phyloP scores from a whole-genome alignment of 2,888 invertebrate genomes.

The Drosophila seclusa region DNA sequence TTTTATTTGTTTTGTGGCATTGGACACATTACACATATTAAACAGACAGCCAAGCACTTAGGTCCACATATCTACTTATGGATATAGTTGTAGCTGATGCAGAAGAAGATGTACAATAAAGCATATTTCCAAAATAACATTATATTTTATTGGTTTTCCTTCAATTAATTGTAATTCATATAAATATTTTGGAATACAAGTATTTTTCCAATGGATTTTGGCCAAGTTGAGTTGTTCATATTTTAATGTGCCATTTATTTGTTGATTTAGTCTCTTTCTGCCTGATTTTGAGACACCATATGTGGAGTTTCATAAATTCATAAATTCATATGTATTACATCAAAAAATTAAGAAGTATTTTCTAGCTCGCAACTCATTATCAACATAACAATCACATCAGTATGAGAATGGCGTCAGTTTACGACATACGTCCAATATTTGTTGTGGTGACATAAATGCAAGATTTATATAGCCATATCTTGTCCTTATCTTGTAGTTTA shows the following conservation, averaged over 20 bases:
- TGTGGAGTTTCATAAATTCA: background rate
- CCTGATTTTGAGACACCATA: background rate
- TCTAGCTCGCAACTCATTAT: too few relatives aligned
- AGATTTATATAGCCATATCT: conserved; percentile 32
- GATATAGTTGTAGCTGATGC: background rate
- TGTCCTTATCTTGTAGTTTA: conserved; percentile 3
- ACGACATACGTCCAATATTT: conserved; percentile 2
- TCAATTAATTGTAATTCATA: background rate
- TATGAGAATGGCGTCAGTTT: background rate
- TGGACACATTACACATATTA: background rate
- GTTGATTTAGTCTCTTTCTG: background rate
- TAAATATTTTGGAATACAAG: background rate
- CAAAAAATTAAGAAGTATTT: background rate
- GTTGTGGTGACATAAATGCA: conserved; percentile 28
- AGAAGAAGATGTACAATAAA: background rate
- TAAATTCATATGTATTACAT: background rate
- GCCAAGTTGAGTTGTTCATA: too few relatives aligned
- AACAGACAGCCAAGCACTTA: background rate
- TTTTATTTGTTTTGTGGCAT: background rate
- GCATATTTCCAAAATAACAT: too few relatives aligned
- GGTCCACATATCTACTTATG: background rate
- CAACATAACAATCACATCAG: background rate
- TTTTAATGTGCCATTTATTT: too few relatives aligned
- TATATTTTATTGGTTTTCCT: background rate
- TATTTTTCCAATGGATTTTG: background rate